Evolutionary conservation across 1,140 invertebrate species (phyloP).

Genomic region (Cyclina sinensis): DNA sequence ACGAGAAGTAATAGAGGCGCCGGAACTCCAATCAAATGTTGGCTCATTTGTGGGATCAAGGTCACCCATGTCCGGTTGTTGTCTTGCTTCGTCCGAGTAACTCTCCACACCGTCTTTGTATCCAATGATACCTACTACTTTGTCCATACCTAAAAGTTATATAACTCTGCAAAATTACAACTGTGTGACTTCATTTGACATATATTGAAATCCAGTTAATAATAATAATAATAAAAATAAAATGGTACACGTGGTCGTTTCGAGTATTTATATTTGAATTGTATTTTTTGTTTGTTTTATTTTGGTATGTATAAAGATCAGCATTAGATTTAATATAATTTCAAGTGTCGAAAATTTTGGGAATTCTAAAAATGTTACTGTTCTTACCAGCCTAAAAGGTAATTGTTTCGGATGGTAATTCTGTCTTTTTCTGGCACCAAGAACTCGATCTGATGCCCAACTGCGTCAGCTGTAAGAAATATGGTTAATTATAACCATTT

Average conservation of each 20-base stretch:
- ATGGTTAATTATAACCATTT: no score
- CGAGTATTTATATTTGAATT: no score
- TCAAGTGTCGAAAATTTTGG: no score
- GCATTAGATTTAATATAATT: no score
- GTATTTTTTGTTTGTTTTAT: no score
- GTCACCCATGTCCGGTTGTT: background rate
- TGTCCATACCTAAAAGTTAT: background rate
- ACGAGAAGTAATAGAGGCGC: background rate
- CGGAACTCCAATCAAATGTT: slow-evolving; percentile 3
- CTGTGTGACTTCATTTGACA: no score
- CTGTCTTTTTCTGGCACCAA: slow-evolving; percentile 35
- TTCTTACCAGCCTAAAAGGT: slow-evolving; percentile 42
- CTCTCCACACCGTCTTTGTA: background rate
- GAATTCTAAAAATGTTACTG: no score
- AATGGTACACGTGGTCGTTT: no score
- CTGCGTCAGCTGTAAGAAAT: background rate
- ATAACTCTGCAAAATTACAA: no score
- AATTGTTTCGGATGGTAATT: slow-evolving; percentile 37
- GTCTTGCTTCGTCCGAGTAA: slow-evolving; percentile 14
- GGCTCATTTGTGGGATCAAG: background rate
- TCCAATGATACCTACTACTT: slow-evolving; percentile 7
- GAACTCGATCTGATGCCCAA: slow-evolving; percentile 1
- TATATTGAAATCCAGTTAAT: no score
- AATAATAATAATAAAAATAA: no score
- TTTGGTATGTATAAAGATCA: no score